These are phyloP conservation scores for Mycetomoellerius zeteki DNA, from an alignment of 1,140 invertebrate species.

Conservation along the genomic window DNA sequence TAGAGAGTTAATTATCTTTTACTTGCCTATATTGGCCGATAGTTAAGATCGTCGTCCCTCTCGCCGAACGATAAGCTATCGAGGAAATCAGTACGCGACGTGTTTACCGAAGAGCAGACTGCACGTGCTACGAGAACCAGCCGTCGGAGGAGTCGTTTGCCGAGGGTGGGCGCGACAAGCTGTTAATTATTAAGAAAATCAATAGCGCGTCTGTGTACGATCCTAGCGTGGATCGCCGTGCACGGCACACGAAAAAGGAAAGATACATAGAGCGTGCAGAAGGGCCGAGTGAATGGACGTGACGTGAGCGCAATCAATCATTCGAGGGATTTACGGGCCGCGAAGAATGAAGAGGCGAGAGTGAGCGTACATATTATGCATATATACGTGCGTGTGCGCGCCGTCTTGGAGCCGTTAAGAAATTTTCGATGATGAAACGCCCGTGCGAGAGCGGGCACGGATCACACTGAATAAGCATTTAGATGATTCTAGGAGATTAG, in stretches of 20 bases:
- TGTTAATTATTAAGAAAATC: constrained; percentile 76
- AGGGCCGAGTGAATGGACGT: constrained; percentile 67
- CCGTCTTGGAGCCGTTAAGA: constrained; percentile 60
- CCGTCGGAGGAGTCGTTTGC: constrained; percentile 29
- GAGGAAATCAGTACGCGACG: constrained; percentile 51
- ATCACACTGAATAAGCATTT: constrained; percentile 53
- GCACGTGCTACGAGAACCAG: constrained; percentile 3
- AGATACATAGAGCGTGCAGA: constrained; percentile 66
- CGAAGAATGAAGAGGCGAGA: constrained; percentile 57
- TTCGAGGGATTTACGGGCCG: constrained; percentile 63
- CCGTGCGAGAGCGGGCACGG: constrained; percentile 54
- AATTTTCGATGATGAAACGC: constrained; percentile 74
- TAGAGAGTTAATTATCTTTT: constrained; percentile 27
- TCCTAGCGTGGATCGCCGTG: constrained; percentile 5
- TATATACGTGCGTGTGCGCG: not conserved
- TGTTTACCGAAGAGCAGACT: constrained; percentile 57
- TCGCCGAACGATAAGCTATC: constrained; percentile 48
- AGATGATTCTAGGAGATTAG: constrained; percentile 69
- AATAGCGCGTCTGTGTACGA: constrained; percentile 54
- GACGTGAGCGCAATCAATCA: constrained; percentile 73
- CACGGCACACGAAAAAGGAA: constrained; percentile 63
- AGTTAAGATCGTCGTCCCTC: constrained; percentile 2
- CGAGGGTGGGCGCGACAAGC: constrained; percentile 60
- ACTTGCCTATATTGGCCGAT: not conserved
- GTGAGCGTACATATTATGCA: constrained; percentile 45